Evolutionary conservation across 2,888 invertebrate genomes (phyloP).

Genomic region (Monopis laevigella): DNA sequence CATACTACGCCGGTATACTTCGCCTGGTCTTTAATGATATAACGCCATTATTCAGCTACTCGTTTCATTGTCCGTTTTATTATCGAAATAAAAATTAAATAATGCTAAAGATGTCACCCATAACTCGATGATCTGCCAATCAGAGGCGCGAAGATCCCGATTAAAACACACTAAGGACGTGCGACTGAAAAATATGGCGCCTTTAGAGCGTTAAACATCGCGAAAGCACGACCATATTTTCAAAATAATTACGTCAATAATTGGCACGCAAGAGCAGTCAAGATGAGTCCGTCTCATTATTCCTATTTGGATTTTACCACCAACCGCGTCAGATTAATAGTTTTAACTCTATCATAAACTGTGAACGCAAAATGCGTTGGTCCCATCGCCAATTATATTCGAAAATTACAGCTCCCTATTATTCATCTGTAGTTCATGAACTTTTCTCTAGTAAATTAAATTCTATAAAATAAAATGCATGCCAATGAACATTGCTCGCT

Average conservation of each 20-base stretch:
- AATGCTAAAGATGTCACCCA: slow-evolving; percentile 6
- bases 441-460: slow-evolving; percentile 14
- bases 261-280: slow-evolving; percentile 51
- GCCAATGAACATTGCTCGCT: neutral
- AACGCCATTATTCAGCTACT: too few relatives aligned
- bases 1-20: too few relatives aligned
- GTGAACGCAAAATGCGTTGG: slow-evolving; percentile 33
- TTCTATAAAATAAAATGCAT: neutral
- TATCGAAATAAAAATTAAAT: slow-evolving; percentile 32
- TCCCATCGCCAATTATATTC: slow-evolving; percentile 54
- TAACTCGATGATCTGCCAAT: slow-evolving; percentile 30
- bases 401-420: slow-evolving; percentile 57
- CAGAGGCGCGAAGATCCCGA: slow-evolving; percentile 33
- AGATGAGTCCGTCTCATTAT: slow-evolving; percentile 52
- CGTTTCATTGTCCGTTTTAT: neutral
- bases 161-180: slow-evolving; percentile 34
- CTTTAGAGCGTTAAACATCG: slow-evolving; percentile 48
- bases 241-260: slow-evolving; percentile 65
- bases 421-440: slow-evolving; percentile 31
- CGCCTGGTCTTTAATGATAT: too few relatives aligned
- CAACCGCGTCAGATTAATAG: slow-evolving; percentile 62
- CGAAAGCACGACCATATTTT: slow-evolving; percentile 57
- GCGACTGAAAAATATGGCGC: slow-evolving; percentile 52
- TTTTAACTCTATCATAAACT: slow-evolving; percentile 61
- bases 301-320: slow-evolving; percentile 55